A percentile compares a stretch with the other conserved stretches of the same genome.
These are phyloP conservation scores for Bucco capensis DNA, from an alignment of 2,113 vertebrate genomes.

Conservation along the genomic window DNA sequence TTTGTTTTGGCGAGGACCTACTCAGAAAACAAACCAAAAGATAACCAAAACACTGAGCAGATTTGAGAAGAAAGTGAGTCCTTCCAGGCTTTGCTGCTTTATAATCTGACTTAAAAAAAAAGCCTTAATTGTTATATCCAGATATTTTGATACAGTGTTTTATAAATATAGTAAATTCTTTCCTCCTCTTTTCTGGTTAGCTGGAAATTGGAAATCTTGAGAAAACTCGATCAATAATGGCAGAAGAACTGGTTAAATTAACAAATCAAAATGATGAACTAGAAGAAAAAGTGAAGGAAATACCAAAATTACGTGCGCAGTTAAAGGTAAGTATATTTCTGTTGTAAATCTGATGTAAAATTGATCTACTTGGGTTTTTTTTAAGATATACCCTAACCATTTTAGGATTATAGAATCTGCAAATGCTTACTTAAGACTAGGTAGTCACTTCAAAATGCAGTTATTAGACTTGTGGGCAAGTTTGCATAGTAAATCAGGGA, in stretches of 20 bases:
- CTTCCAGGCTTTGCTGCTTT: neutral
- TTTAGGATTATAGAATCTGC: neutral
- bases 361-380: neutral
- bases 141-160: neutral
- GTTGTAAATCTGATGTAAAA: neutral
- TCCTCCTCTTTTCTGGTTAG: slow-evolving; percentile 60
- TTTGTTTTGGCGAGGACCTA: neutral
- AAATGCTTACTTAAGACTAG: neutral
- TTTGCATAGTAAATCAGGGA: neutral
- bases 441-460: neutral
- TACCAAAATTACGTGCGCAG: slow-evolving; percentile 84
- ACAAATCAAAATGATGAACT: slow-evolving; percentile 97
- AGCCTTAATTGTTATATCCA: neutral
- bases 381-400: neutral
- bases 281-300: slow-evolving; percentile 89
- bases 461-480: neutral
- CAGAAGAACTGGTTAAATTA: slow-evolving; percentile 92
- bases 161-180: neutral
- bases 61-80: neutral
- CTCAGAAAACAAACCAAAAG: neutral
- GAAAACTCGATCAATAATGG: slow-evolving; percentile 91
- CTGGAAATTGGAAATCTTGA: slow-evolving; percentile 91
- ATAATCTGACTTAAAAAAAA: neutral
- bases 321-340: slow-evolving; percentile 79
- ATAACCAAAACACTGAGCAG: neutral